A percentile compares a stretch with the other conserved stretches of the same genome.
phyloP scores from a whole-genome alignment of 2,888 invertebrate genomes.

The Spatulosminthurus flaviceps region DNA sequence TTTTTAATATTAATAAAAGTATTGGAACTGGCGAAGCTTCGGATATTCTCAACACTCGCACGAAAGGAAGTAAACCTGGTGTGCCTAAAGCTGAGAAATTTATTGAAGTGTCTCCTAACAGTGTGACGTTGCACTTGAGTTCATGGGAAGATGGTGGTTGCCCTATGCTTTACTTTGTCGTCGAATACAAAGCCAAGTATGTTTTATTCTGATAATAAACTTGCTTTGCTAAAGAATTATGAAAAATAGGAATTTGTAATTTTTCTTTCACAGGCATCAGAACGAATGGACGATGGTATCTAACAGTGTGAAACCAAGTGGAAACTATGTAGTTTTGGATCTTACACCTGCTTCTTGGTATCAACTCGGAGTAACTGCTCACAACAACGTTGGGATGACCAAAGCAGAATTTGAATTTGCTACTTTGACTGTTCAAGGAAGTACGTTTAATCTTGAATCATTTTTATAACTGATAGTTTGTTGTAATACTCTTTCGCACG shows the following conservation, averaged over 20 bases:
- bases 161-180: conserved; percentile 93
- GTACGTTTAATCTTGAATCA: conserved; percentile 71
- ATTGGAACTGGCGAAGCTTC: conserved; percentile 93
- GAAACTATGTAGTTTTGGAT: conserved; percentile 86
- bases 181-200: conserved; percentile 92
- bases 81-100: conserved; percentile 90
- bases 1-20: conserved; percentile 68
- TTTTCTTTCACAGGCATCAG: conserved; percentile 69
- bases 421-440: conserved; percentile 91
- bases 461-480: neutral
- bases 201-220: neutral
- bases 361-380: conserved; percentile 87
- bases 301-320: conserved; percentile 89
- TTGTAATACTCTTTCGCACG: neutral
- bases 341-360: conserved; percentile 95
- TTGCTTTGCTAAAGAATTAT: too few relatives aligned
- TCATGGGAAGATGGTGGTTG: conserved; percentile 94
- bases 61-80: conserved; percentile 92
- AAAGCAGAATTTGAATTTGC: conserved; percentile 96
- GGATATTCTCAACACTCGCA: conserved; percentile 86
- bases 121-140: conserved; percentile 88
- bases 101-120: conserved; percentile 91
- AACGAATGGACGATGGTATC: conserved; percentile 94
- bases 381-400: conserved; percentile 92
- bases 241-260: too few relatives aligned